A percentile compares a stretch with the other conserved stretches of the same genome.
Conservation (phyloP, 2,113 vertebrate species). For the Hipposideros armiger region DNA sequence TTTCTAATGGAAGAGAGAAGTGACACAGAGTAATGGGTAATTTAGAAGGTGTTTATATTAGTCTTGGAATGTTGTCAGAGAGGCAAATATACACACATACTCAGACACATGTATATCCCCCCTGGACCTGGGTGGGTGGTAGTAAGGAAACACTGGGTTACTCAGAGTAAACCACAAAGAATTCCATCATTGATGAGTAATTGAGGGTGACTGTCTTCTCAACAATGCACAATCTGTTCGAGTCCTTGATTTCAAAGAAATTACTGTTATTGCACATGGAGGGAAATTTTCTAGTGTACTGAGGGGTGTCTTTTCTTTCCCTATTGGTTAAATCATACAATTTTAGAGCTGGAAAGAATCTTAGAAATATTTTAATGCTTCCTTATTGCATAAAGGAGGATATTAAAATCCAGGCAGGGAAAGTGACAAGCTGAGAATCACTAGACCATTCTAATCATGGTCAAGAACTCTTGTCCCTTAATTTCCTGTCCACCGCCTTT, state of each 20-base stretch:
- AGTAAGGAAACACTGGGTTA: constrained; percentile 62
- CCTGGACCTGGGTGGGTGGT: constrained; percentile 51
- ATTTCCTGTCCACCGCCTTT: constrained; percentile 17
- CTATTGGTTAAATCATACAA: background rate
- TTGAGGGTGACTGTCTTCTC: constrained; percentile 52
- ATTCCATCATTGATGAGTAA: constrained; percentile 68
- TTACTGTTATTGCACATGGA: constrained; percentile 47
- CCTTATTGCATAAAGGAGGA: constrained; percentile 63
- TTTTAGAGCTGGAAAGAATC: constrained; percentile 52
- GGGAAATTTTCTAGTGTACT: background rate
- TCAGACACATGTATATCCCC: constrained; percentile 39
- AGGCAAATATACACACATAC: constrained; percentile 64
- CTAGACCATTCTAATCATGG: constrained; percentile 46
- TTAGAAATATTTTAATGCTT: constrained; percentile 62
- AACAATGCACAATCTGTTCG: constrained; percentile 66
- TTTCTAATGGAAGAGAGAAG: constrained; percentile 58
- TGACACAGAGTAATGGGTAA: constrained; percentile 64
- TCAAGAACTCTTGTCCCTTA: constrained; percentile 43
- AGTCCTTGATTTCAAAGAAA: constrained; percentile 65
- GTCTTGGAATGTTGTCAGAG: constrained; percentile 77
- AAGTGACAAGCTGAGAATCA: constrained; percentile 28
- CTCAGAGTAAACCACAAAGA: constrained; percentile 63
- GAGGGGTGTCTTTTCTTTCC: constrained; percentile 44
- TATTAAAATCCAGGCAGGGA: constrained; percentile 63
- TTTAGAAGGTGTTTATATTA: constrained; percentile 79